Base-by-base conservation (phyloP, 2,888 invertebrate species). In the Tipula lateralis region DNA sequence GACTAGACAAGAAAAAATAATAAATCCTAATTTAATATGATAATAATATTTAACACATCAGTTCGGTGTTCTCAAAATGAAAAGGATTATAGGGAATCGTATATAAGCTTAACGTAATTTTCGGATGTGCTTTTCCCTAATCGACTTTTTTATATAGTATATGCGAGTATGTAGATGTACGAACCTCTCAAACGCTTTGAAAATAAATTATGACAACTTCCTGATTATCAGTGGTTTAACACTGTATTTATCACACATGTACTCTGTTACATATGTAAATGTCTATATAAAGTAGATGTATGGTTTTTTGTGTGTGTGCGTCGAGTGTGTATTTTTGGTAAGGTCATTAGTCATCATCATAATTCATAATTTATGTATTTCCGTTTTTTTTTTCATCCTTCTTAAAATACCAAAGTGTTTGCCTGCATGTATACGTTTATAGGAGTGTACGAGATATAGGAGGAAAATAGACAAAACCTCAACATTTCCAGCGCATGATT, bases 361-460 rank as follows among this genome's bases (percentile, higher is more conserved):
- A 66, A 66, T 66, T 66, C 66, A 66, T 66, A 66, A 66, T 66
- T 66, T 66, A 24, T 66, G 66, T 66, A 66, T 66, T 66, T 66
- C 66, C 24, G 66, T 9, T 66, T 66, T 66, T 9, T 24, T 24
- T 66, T 66, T 66, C 24, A 24, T 66, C 9, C 24, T 24, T 4
- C 0, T 66, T 66, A 1, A 39, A 39, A 39, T n/a, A 39, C n/a
- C 13, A 44, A 24, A 12, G 66, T 24, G n/a, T n/a, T n/a, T n/a
- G n/a, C n/a, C n/a, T n/a, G n/a, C n/a, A 24, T 1, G 24, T 66
- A 13, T 1, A 0, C 1, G 66, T 66, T 24, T 7, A 7, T 66
- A 66, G 3, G 9, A n/a, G 66, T 24, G 24, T 12, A n/a, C n/a
- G n/a, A n/a, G n/a, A n/a, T 12, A 24, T 66, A 66, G 66, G 24